Conservation (phyloP, 2,797 vertebrate genomes). For the Gymnothorax reevesii region DNA sequence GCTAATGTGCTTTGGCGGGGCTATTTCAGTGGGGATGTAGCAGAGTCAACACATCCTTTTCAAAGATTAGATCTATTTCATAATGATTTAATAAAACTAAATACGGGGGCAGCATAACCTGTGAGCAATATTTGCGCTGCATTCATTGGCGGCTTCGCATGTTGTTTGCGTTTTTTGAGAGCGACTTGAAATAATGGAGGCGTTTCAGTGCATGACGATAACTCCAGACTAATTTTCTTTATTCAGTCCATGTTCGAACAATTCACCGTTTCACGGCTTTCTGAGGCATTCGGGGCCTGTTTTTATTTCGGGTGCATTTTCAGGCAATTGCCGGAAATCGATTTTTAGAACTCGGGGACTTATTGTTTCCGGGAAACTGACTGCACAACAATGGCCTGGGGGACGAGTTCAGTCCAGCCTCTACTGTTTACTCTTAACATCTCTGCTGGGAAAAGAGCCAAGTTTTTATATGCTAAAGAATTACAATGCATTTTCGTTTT, state of each 20-base stretch:
- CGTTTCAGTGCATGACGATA: not conserved
- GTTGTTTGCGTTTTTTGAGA: not conserved
- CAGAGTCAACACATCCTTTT: slow-evolving; percentile 64
- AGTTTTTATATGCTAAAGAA: not conserved
- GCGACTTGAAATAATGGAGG: not conserved
- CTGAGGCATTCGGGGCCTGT: no score
- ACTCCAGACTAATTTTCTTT: not conserved
- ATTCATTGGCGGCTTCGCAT: not conserved
- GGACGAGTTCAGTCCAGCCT: not conserved
- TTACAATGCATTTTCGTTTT: not conserved
- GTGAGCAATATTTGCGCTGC: not conserved
- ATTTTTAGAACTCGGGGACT: not conserved
- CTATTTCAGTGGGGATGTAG: not conserved
- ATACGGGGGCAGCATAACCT: slow-evolving; percentile 33
- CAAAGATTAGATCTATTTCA: slow-evolving; percentile 55
- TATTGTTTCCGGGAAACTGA: not conserved
- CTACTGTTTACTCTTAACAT: not conserved
- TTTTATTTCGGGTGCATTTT: not conserved
- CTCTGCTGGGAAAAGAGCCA: not conserved
- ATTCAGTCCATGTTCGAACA: not conserved
- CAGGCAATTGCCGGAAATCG: not conserved
- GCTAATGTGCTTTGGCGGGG: no score
- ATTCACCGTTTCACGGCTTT: not conserved
- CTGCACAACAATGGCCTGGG: not conserved
- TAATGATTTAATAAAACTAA: slow-evolving; percentile 45